phyloP scores from a whole-genome alignment of 2,113 vertebrate genomes.

The Drymodes brunneopygia region DNA sequence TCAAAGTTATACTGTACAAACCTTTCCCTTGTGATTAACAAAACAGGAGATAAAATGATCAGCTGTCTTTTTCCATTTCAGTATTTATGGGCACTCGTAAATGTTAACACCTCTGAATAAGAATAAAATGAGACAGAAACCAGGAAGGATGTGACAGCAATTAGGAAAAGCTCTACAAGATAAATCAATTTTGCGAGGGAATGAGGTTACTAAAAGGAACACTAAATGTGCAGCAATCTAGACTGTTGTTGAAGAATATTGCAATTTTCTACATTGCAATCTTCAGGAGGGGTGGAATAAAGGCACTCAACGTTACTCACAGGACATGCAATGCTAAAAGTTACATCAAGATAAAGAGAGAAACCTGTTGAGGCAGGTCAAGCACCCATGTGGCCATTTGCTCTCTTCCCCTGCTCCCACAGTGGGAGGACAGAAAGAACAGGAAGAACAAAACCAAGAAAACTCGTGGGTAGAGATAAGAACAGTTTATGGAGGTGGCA shows the following conservation, averaged over 20 bases:
- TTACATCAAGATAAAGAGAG: background rate
- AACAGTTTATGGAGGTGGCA: background rate
- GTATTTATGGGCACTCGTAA: too few relatives aligned
- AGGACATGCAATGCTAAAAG: background rate
- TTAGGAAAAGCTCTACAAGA: background rate
- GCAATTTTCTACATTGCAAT: background rate
- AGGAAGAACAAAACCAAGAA: background rate
- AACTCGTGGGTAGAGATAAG: background rate
- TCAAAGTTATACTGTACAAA: background rate
- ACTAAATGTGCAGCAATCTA: background rate
- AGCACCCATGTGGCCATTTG: fast-evolving
- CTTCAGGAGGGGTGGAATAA: background rate
- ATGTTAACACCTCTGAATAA: too few relatives aligned
- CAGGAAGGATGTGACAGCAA: background rate
- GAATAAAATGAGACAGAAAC: too few relatives aligned
- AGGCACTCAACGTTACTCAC: background rate
- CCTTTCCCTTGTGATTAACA: background rate
- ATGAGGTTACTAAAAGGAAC: background rate
- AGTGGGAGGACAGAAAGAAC: background rate
- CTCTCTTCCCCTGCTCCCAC: background rate
- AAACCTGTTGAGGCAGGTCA: background rate
- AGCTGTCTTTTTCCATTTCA: background rate
- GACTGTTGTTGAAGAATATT: background rate
- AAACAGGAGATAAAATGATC: background rate
- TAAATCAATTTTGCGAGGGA: background rate